Base-by-base conservation (phyloP, 2,797 vertebrate species). In the Sciurus carolinensis region DNA sequence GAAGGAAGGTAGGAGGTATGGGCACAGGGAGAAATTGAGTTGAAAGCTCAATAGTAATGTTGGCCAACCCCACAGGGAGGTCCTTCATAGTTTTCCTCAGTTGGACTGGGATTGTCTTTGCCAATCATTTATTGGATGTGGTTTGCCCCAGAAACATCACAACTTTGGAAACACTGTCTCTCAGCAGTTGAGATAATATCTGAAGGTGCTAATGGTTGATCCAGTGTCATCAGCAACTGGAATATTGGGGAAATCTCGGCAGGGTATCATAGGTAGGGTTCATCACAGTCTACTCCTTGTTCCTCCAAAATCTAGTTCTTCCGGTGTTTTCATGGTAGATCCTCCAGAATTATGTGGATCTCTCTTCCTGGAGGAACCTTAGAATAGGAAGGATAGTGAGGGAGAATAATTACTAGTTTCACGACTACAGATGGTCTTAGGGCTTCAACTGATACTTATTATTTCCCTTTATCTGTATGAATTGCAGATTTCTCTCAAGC, bases 401-500 rank as follows among this genome's bases (percentile, higher is more conserved):
- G 42, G 33, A 10, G 9, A 64, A 91, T 69, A 94, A 77, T 66
- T 44, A 80, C 0, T 69, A 57, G 15, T 82, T 14, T 4, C 42
- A 33, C 3, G 81, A 73, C 36, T 81, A 30, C 39, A 52, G 44
- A 15, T 92, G 24, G 52, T 81, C 28, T 85, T 44, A 92, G 17
- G 28, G 4, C 10, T 96, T 4, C 17, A 54, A 28, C 3, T 77
- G 62, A 67, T 30, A 47, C n/a, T 95, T 15, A 57, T 71, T 11
- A 44, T 69, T 11, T 95, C 14, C 10, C 3, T 93, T 24, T 18
- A 90, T 44, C 30, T 30, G 9, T 86, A 33, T 95, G 18, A 91
- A 84, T 75, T 94, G 24, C 87, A 86, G 36, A 83, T 90, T 92
- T 15, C 12, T 47, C 26, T 81, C 28, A 94, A 30, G 10, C 30